Base-by-base conservation (phyloP, 2,888 invertebrate genomes). In the Tetragnatha montana region DNA sequence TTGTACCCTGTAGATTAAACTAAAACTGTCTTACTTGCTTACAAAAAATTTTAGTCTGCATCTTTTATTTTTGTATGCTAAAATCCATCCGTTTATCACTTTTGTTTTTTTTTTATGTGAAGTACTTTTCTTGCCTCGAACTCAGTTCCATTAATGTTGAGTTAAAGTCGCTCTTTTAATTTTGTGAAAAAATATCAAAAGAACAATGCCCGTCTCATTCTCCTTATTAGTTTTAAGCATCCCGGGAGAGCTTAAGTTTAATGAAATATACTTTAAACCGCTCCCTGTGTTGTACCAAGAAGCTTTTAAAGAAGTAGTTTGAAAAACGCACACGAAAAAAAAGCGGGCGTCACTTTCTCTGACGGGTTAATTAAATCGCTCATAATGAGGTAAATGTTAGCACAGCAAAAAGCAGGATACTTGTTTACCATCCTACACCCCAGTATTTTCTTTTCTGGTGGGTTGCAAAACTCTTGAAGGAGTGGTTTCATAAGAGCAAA, bases 361-460 rank as follows among this genome's bases (percentile, higher is more conserved):
- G 73, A 73, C 73, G 73, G 73, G 73, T 73, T 73, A 73, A 73
- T 73, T 73, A 73, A 73, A 73, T 21, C 73, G 73, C 21, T 22
- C 22, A 22, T 73, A 73, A 73, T 73, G 73, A 22, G 73, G 22
- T 73, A 73, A 73, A 19, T 73, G 73, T 73, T 73, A 22, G 73
- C 73, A 73, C 21, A 73, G 22, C 22, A 73, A 73, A 73, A 73
- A 71, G 21, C 19, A 21, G 21, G 19, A 73, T 73, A 17, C 14
- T 60, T 60, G 17, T 60, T 60, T 60, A 60, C 60, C 14, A 60
- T 17, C 60, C 12, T 60, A 10, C 60, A 60, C 60, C 17, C 60
- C 17, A 60, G 14, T 60, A 17, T 10, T 60, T 60, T 60, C 60
- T 4, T 60, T 60, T 17, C 12, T 12, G 60, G 8, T 10, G 35